Evolutionary conservation across 2,113 vertebrate genomes (phyloP), one percentile per base, ranked within the genome.

Genomic region (Ascaphus truei): DNA sequence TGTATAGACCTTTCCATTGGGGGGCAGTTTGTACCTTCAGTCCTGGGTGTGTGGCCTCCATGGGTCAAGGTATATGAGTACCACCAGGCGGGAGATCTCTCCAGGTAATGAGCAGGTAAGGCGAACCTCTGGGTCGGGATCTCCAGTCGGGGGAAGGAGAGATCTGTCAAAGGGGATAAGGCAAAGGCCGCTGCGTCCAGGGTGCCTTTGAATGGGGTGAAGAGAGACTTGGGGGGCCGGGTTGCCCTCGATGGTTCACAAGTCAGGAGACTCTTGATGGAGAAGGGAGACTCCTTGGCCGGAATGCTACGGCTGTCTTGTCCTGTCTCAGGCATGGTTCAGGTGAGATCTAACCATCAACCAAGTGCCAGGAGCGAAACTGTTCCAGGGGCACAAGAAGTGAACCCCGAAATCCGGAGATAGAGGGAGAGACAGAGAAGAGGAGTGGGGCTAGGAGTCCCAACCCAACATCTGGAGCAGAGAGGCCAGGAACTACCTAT

Each of bases 181-280:
- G 95, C 89, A 62, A 96, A 92, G 59, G 65, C 89, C 86, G 59
- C 79, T 73, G n/a, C 92, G 33, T 95, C 94, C 73, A 92, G 84
- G 53, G 90, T 83, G 66, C 88, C 89, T 61, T 90, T 94, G 75
- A 87, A 79, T 1, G 92, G 87, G 29, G 88, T 83, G 53, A 93
- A 87, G 73, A 92, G 78, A 50, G 83, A 77, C 71, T 88, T 87
- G 11, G 89, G 90, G 37, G 91, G 77, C 25, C 85, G 87, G 59
- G 80, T 84, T n/a, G 83, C 78, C 72, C 86, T 85, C 68, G 79
- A 84, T 18, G 82, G 86, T 25, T 94, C 94, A 53, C 93, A 94
- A 83, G 91, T 94, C 79, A 98, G 94, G 58, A 96, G 87, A 79
- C 94, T 98, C 84, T 94, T 93, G 74, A 97, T 97, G 84, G 93